Evolutionary conservation across 2,113 vertebrate genomes (phyloP).

Genomic region (Cheirogaleus medius): DNA sequence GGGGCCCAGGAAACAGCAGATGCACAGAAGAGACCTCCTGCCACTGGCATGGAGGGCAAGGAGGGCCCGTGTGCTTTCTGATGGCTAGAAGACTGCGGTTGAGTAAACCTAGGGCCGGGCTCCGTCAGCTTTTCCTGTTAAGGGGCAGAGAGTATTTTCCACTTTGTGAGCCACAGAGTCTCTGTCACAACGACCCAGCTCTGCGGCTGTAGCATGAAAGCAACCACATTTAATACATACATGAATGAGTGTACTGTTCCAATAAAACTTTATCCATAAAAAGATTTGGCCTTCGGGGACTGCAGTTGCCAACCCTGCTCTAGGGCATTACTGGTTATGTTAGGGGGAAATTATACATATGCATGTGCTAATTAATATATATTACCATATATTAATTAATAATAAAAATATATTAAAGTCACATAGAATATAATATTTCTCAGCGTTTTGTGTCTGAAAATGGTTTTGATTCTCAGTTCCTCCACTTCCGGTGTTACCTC

Average conservation of each 20-base stretch:
- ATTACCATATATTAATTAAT: neutral
- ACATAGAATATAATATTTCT: too few species aligned
- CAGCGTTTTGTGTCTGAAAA: neutral
- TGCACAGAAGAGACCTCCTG: neutral
- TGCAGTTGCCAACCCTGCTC: neutral
- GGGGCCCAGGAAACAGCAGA: neutral
- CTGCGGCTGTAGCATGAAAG: neutral
- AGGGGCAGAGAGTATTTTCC: neutral
- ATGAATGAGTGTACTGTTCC: neutral
- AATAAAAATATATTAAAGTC: neutral
- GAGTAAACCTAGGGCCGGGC: neutral
- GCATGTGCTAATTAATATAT: neutral
- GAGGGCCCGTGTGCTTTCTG: accelerated
- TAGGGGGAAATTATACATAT: neutral
- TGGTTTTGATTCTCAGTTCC: neutral
- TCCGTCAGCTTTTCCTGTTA: neutral
- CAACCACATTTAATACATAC: neutral
- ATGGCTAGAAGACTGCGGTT: neutral
- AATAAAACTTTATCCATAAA: neutral
- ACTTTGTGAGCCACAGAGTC: neutral
- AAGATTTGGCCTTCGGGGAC: neutral
- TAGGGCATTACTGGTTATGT: neutral
- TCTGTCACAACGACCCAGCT: neutral
- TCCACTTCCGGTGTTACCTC: neutral
- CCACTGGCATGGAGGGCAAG: neutral